Conservation (phyloP, 1,140 invertebrate species). For the Anastrepha ludens region DNA sequence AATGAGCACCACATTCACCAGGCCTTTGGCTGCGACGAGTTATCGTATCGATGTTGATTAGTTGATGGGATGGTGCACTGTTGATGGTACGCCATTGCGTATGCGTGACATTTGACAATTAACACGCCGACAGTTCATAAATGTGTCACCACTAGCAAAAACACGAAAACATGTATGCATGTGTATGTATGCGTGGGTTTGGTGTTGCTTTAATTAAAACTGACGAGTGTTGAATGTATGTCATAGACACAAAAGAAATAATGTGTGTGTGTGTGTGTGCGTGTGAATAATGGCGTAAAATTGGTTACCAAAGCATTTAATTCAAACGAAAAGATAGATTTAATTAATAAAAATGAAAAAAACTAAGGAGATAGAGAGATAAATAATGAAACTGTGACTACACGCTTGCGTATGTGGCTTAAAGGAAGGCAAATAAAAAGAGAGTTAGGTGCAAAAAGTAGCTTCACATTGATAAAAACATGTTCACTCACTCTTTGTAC, state of each 20-base stretch:
- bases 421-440: too few species aligned
- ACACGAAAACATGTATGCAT: neutral
- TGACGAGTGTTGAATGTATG: neutral
- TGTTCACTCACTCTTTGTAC: too few species aligned
- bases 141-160: constrained; percentile 27
- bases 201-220: constrained; percentile 11
- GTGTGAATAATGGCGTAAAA: neutral
- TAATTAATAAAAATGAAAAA: neutral
- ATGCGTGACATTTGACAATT: constrained; percentile 38
- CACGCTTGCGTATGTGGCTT: too few species aligned
- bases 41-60: neutral
- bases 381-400: neutral
- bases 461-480: too few species aligned
- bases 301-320: neutral
- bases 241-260: neutral
- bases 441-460: too few species aligned
- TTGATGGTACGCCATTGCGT: constrained; percentile 30
- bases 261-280: neutral
- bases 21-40: neutral
- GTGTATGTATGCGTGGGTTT: neutral
- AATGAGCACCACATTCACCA: neutral
- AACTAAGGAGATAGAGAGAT: neutral
- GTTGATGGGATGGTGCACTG: neutral
- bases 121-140: constrained; percentile 46
- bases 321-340: neutral